Evolutionary conservation across 2,888 invertebrate species (phyloP).

Genomic region (Creontiades dilutus): DNA sequence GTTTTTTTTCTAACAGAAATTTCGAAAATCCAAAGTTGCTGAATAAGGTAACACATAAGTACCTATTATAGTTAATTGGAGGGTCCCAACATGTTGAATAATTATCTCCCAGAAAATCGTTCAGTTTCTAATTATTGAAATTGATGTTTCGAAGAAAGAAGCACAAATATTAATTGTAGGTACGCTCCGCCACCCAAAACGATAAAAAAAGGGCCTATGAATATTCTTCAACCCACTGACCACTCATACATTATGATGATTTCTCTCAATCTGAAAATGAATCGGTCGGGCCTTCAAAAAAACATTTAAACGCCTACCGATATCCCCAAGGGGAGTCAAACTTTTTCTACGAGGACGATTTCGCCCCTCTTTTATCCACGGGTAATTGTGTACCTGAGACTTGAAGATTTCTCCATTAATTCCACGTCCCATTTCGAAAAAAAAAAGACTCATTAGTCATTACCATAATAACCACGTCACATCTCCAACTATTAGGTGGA

Average conservation of each 20-base stretch:
- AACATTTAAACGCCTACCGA: conserved; percentile 17
- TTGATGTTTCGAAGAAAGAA: conserved; percentile 14
- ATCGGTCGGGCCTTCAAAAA: neutral
- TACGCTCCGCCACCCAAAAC: neutral
- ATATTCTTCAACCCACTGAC: conserved; percentile 33
- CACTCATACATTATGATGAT: conserved; percentile 37
- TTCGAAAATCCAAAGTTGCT: too few relatives aligned
- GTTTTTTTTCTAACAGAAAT: too few relatives aligned
- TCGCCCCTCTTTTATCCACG: neutral
- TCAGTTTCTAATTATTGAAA: neutral
- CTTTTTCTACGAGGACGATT: neutral
- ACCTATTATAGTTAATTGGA: too few relatives aligned
- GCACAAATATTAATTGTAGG: neutral
- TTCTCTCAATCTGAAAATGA: conserved; percentile 14
- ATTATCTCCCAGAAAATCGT: too few relatives aligned
- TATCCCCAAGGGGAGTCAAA: neutral
- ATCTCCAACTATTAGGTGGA: neutral
- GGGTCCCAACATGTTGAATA: too few relatives aligned
- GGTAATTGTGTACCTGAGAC: conserved; percentile 6
- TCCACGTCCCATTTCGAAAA: neutral
- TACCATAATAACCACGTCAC: conserved; percentile 57
- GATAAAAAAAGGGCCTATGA: neutral
- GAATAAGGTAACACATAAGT: too few relatives aligned
- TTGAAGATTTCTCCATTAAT: conserved; percentile 10
- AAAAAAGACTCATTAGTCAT: conserved; percentile 23